phyloP scores from a whole-genome alignment of 2,113 vertebrate species.

The Tychaedon coryphoeus region DNA sequence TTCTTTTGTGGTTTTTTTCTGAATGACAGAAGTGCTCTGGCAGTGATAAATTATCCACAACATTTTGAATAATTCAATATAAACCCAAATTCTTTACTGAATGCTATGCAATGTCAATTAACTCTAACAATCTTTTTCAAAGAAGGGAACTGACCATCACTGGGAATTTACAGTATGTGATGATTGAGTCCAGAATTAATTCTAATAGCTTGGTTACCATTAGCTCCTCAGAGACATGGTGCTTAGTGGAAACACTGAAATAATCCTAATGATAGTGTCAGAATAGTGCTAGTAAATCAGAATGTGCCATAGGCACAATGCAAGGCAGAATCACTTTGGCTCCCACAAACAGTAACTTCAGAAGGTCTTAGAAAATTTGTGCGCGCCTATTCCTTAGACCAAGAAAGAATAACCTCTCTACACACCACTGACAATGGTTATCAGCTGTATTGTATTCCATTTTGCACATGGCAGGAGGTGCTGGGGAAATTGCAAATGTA shows the following conservation, averaged over 20 bases:
- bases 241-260: slow-evolving; percentile 24
- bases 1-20: not conserved
- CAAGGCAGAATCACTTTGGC: not conserved
- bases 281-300: not conserved
- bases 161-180: not conserved
- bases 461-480: not conserved
- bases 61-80: not conserved
- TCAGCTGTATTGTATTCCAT: not conserved
- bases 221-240: not conserved
- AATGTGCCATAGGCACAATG: not conserved
- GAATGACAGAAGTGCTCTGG: not conserved
- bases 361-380: not conserved
- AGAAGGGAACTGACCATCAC: not conserved
- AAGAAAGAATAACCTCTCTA: not conserved
- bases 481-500: not conserved
- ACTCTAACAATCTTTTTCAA: not conserved
- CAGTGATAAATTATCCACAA: not conserved
- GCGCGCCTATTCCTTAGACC: not conserved
- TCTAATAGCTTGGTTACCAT: not conserved
- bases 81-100: not conserved
- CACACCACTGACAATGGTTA: not conserved
- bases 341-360: not conserved
- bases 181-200: not conserved
- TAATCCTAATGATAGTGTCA: not conserved
- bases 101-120: not conserved